These are phyloP conservation scores for Coptodon bakossiorum DNA, from an alignment of 2,113 vertebrate species.

Conservation along the genomic window DNA sequence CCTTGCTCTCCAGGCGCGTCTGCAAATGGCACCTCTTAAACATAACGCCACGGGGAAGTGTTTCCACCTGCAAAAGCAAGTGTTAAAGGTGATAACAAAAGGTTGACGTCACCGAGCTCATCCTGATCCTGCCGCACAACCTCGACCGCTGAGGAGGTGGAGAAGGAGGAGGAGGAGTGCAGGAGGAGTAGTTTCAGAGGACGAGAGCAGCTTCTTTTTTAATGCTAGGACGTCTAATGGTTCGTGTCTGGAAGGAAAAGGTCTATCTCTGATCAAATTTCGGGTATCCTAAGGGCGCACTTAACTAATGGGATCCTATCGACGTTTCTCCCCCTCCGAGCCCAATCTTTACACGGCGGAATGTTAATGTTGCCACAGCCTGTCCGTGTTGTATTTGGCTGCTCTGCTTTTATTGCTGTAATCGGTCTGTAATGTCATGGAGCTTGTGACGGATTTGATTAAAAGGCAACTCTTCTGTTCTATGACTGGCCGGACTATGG, in stretches of 20 bases:
- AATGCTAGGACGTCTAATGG: constrained; percentile 37
- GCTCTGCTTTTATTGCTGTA: constrained; percentile 25
- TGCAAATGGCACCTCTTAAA: constrained; percentile 16
- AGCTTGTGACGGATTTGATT: constrained; percentile 33
- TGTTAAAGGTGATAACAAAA: constrained; percentile 78
- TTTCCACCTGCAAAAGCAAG: constrained; percentile 59
- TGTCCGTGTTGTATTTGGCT: constrained; percentile 42
- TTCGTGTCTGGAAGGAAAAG: constrained; percentile 52
- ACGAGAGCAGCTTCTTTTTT: constrained; percentile 8
- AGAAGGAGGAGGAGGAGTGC: constrained; percentile 13
- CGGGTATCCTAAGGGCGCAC: constrained; percentile 59
- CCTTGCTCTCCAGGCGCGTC: neutral
- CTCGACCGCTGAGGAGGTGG: constrained; percentile 43
- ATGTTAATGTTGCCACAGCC: constrained; percentile 59
- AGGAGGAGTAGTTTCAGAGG: constrained; percentile 40
- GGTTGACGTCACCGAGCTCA: constrained; percentile 74
- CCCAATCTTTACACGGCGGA: constrained; percentile 48
- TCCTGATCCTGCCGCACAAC: constrained; percentile 73
- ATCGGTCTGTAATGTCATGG: constrained; percentile 40
- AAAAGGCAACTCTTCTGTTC: neutral
- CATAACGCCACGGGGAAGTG: neutral
- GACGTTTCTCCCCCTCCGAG: constrained; percentile 30
- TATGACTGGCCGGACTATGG: constrained; percentile 25
- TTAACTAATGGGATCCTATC: constrained; percentile 66
- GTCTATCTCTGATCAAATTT: constrained; percentile 61